Conservation (phyloP, 2,113 vertebrate genomes). For the Cavia aperea region DNA sequence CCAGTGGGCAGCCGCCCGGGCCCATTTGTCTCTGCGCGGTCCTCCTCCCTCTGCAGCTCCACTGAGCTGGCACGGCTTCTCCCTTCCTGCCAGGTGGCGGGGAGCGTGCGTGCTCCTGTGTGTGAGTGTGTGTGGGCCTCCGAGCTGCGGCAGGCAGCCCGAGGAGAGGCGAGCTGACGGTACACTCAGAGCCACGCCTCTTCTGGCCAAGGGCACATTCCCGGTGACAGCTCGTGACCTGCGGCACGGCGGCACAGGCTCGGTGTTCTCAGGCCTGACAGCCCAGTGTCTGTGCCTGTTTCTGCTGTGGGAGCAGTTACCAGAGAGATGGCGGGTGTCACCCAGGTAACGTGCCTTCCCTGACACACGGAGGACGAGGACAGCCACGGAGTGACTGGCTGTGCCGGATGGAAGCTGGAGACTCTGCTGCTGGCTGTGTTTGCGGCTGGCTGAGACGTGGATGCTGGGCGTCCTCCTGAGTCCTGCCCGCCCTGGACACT, state of each 20-base stretch:
- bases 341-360: constrained; percentile 67
- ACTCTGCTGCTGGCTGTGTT: neutral
- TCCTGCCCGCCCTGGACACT: neutral
- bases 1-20: neutral
- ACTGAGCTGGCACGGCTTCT: neutral
- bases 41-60: neutral
- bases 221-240: constrained; percentile 5
- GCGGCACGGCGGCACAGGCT: neutral
- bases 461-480: neutral
- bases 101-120: constrained; percentile 56
- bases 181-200: constrained; percentile 51
- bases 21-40: neutral
- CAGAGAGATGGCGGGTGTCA: constrained; percentile 65
- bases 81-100: neutral
- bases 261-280: constrained; percentile 4
- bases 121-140: neutral
- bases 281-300: neutral
- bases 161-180: constrained; percentile 3
- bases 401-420: constrained; percentile 15
- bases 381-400: constrained; percentile 35
- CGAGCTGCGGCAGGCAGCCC: constrained; percentile 24
- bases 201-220: neutral
- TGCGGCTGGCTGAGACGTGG: neutral
- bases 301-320: constrained; percentile 50
- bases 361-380: constrained; percentile 32